phyloP scores from a whole-genome alignment of 2,113 vertebrate species.

The Leptocoma aspasia region DNA sequence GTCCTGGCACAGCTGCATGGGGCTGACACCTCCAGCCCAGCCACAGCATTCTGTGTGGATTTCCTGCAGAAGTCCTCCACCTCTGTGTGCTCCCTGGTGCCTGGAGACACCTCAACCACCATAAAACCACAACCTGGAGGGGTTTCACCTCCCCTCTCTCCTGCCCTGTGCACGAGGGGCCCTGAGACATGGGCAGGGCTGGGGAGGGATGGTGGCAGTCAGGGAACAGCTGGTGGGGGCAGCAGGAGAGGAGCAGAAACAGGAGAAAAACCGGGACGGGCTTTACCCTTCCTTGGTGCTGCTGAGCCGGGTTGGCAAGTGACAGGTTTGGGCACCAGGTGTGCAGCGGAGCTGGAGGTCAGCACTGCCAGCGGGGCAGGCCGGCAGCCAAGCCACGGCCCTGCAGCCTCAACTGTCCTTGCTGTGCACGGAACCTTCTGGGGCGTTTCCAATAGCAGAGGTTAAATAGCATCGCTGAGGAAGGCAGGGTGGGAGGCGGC shows the following conservation, averaged over 20 bases:
- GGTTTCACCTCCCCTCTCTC: not conserved
- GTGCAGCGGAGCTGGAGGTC: not conserved
- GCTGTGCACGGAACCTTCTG: not conserved
- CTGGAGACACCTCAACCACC: not conserved
- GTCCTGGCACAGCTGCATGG: rapidly evolving
- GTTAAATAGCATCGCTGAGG: constrained; percentile 20
- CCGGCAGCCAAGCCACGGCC: rapidly evolving
- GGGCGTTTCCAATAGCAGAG: constrained; percentile 8
- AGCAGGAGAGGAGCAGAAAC: not conserved
- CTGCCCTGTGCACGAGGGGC: not conserved
- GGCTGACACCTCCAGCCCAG: rapidly evolving
- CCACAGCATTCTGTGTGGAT: not conserved
- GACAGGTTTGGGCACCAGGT: not conserved
- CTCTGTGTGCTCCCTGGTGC: rapidly evolving
- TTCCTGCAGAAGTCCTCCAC: not conserved
- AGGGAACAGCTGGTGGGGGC: not conserved
- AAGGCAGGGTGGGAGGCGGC: not conserved
- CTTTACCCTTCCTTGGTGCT: not conserved
- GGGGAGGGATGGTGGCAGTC: not conserved
- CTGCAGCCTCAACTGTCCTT: not conserved
- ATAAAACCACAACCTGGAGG: rapidly evolving
- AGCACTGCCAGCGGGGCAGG: not conserved
- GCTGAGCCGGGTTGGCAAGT: rapidly evolving
- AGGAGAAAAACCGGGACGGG: not conserved
- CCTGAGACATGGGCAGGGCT: constrained; percentile 7